Evolutionary conservation across 2,888 invertebrate species (phyloP).

Genomic region (Acanthacorydalis orientalis): DNA sequence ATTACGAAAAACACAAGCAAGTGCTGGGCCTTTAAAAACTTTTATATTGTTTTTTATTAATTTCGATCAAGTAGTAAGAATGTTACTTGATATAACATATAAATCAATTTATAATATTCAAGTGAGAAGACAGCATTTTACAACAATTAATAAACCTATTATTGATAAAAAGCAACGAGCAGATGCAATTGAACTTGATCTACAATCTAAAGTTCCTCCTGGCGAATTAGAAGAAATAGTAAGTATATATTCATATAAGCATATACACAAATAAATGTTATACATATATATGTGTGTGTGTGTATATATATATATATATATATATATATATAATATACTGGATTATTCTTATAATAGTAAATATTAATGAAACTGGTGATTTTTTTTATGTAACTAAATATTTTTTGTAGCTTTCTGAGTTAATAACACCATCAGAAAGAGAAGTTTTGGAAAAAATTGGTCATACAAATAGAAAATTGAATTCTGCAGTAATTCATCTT

Average conservation of each 20-base stretch:
- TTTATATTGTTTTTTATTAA: constrained; percentile 63
- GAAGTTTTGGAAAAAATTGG: constrained; percentile 59
- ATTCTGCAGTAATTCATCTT: constrained; percentile 59
- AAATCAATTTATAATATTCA: constrained; percentile 55
- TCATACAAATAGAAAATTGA: constrained; percentile 56
- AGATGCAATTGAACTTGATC: constrained; percentile 62
- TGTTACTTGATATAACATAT: constrained; percentile 51
- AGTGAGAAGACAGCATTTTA: constrained; percentile 45
- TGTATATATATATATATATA: too few relatives aligned
- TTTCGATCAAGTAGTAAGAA: constrained; percentile 46
- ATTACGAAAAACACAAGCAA: constrained; percentile 48
- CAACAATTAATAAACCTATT: constrained; percentile 53
- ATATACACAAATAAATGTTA: constrained; percentile 5
- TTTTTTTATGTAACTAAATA: constrained; percentile 7
- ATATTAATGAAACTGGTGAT: background rate
- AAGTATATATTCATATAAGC: constrained; percentile 14
- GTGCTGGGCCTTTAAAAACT: constrained; percentile 60
- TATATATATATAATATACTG: too few relatives aligned
- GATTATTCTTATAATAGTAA: too few relatives aligned
- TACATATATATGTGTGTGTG: too few relatives aligned
- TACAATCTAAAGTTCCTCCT: constrained; percentile 60
- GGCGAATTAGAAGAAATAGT: constrained; percentile 63
- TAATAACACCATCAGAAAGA: constrained; percentile 72
- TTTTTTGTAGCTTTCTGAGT: constrained; percentile 55
- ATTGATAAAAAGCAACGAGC: constrained; percentile 76